Evolutionary conservation across 92 coral and sea anemone genomes (phyloP).

Genomic region (Parazoanthus atlanticus): DNA sequence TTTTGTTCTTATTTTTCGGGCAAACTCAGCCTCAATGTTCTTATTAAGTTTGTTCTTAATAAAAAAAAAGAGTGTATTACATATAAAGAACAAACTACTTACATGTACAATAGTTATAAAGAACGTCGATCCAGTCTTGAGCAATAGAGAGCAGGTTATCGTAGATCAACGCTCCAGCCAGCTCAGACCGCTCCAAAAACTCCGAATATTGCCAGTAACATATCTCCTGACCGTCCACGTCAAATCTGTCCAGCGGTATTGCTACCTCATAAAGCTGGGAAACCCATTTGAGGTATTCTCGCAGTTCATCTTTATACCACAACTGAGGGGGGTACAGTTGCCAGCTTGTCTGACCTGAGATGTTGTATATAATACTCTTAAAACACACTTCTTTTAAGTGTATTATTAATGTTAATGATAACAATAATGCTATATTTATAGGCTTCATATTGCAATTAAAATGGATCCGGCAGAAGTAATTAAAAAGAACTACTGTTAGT

Average conservation of each 20-base stretch:
- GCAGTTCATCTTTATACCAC: slow-evolving; percentile 11
- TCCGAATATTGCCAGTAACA: slow-evolving; percentile 28
- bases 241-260: background rate
- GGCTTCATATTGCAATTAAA: too few species aligned
- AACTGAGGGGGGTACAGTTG: slow-evolving; percentile 20
- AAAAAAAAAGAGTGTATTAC: too few species aligned
- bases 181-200: slow-evolving; percentile 5
- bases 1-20: too few species aligned
- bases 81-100: background rate
- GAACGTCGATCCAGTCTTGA: slow-evolving; percentile 7
- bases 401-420: too few species aligned
- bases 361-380: too few species aligned
- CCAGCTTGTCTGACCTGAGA: slow-evolving; percentile 13
- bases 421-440: too few species aligned
- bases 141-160: background rate
- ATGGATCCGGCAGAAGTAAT: too few species aligned
- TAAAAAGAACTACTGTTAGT: too few species aligned
- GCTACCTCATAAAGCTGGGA: background rate
- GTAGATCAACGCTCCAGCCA: background rate
- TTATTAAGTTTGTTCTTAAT: too few species aligned
- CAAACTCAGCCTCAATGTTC: too few species aligned
- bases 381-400: background rate
- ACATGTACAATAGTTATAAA: slow-evolving; percentile 6
- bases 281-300: slow-evolving; percentile 3
- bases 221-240: slow-evolving; percentile 14